phyloP scores from a whole-genome alignment of 2,797 vertebrate genomes.

The Siniperca obscura region DNA sequence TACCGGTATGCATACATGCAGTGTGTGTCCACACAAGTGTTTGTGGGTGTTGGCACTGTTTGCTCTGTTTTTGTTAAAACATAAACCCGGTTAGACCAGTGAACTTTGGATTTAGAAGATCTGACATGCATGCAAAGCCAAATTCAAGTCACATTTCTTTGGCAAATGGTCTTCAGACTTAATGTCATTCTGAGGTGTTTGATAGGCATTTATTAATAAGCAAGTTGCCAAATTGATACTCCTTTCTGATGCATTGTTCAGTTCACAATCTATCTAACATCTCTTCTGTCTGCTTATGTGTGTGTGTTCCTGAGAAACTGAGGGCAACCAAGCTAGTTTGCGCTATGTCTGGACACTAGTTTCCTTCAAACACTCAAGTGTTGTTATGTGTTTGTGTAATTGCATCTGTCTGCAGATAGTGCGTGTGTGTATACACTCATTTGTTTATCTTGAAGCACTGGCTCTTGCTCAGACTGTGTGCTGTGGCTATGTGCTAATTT shows the following conservation, averaged over 20 bases:
- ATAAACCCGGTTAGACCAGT: constrained; percentile 75
- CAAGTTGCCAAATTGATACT: constrained; percentile 1
- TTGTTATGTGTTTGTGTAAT: constrained; percentile 20
- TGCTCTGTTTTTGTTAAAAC: constrained; percentile 79
- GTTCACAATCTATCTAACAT: too few relatives aligned
- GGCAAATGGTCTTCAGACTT: constrained; percentile 40
- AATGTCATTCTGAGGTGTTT: constrained; percentile 14
- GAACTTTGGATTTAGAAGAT: constrained; percentile 56
- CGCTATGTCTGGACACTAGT: constrained; percentile 2
- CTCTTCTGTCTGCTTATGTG: background rate
- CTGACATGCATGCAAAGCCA: constrained; percentile 63
- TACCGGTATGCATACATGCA: constrained; percentile 17
- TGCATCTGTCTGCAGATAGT: constrained; percentile 19
- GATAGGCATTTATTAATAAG: constrained; percentile 14
- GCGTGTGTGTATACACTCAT: constrained; percentile 19
- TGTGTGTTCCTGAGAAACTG: constrained; percentile 18
- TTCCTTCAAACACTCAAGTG: constrained; percentile 22
- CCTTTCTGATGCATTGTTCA: background rate
- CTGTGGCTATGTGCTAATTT: constrained; percentile 41
- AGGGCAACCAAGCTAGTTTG: background rate
- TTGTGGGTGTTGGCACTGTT: constrained; percentile 57
- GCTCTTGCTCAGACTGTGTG: constrained; percentile 12
- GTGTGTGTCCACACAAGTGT: constrained; percentile 39
- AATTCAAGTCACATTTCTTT: constrained; percentile 67
- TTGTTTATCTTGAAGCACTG: constrained; percentile 34